Evolutionary conservation across 1,140 invertebrate genomes (phyloP).

Genomic region (Drosophila athabasca): DNA sequence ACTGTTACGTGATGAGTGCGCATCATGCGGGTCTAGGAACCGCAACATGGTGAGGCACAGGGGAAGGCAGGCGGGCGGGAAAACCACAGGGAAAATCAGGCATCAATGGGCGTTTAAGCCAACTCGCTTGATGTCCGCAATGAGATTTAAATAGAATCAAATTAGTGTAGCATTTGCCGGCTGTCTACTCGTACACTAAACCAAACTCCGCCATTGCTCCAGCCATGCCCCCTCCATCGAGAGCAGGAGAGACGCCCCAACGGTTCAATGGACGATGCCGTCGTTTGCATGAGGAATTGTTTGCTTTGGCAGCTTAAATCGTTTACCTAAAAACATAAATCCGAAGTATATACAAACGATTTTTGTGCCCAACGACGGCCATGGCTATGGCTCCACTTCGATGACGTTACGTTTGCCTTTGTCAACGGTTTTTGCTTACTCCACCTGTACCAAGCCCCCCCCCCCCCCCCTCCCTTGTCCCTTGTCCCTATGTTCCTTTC

Average conservation of each 20-base stretch:
- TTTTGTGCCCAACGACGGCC: constrained; percentile 6
- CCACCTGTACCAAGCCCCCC: background rate
- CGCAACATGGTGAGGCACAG: constrained; percentile 16
- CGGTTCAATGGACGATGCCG: constrained; percentile 66
- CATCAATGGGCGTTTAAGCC: constrained; percentile 75
- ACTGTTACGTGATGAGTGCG: constrained; percentile 78
- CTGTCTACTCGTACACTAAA: constrained; percentile 3
- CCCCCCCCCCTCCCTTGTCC: background rate
- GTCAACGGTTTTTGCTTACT: constrained; percentile 68
- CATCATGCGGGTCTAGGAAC: constrained; percentile 64
- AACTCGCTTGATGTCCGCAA: constrained; percentile 75
- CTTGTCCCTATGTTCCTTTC: constrained; percentile 34
- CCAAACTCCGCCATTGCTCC: background rate
- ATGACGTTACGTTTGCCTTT: constrained; percentile 73
- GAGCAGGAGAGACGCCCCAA: no score
- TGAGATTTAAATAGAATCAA: constrained; percentile 83
- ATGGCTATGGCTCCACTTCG: constrained; percentile 16
- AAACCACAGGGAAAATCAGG: constrained; percentile 58
- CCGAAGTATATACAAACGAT: constrained; percentile 58
- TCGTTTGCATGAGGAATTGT: constrained; percentile 60
- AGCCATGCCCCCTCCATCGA: no score
- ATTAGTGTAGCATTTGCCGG: constrained; percentile 70
- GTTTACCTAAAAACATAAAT: constrained; percentile 80
- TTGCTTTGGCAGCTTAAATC: constrained; percentile 75
- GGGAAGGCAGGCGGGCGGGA: background rate